A percentile compares a stretch with the other conserved stretches of the same genome.
phyloP scores from a whole-genome alignment of 2,888 invertebrate species.

The Punctoribates punctum region DNA sequence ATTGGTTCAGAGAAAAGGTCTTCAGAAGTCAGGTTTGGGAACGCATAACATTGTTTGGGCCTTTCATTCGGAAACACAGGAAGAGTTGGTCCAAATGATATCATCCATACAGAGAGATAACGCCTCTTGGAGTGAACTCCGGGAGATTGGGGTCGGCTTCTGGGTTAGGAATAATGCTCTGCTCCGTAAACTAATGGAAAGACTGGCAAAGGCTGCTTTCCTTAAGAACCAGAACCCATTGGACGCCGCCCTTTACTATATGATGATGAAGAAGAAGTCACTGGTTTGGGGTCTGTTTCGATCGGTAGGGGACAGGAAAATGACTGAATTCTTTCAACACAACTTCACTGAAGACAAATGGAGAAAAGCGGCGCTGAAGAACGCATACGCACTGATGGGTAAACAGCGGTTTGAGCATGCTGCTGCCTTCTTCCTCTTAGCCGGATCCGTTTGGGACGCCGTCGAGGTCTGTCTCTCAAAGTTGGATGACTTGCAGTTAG shows the following conservation, averaged over 20 bases:
- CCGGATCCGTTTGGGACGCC: conserved; percentile 89
- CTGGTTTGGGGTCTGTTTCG: conserved; percentile 92
- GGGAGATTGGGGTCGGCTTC: conserved; percentile 91
- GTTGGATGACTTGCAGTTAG: conserved; percentile 89
- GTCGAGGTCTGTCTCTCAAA: conserved; percentile 89
- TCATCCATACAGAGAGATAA: conserved; percentile 61
- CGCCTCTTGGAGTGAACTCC: conserved; percentile 78
- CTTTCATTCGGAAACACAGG: conserved; percentile 96
- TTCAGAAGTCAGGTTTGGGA: conserved; percentile 70
- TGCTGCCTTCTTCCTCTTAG: conserved; percentile 95
- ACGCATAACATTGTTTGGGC: conserved; percentile 91
- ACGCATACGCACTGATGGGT: conserved; percentile 92
- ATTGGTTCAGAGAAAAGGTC: conserved; percentile 74
- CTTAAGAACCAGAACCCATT: conserved; percentile 88
- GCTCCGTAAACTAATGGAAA: conserved; percentile 76
- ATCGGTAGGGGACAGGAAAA: conserved; percentile 79
- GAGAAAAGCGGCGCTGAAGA: conserved; percentile 95
- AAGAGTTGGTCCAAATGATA: conserved; percentile 82
- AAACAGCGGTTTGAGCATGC: conserved; percentile 96
- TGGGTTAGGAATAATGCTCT: conserved; percentile 84
- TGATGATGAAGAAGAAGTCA: conserved; percentile 97
- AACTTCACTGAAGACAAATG: conserved; percentile 90
- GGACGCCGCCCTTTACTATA: conserved; percentile 93
- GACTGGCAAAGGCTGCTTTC: conserved; percentile 86
- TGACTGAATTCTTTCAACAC: conserved; percentile 92